Percentiles rank a stretch among this genome's conserved stretches.
phyloP scores from a whole-genome alignment of 2,888 invertebrate species.

The Sesia bembeciformis region DNA sequence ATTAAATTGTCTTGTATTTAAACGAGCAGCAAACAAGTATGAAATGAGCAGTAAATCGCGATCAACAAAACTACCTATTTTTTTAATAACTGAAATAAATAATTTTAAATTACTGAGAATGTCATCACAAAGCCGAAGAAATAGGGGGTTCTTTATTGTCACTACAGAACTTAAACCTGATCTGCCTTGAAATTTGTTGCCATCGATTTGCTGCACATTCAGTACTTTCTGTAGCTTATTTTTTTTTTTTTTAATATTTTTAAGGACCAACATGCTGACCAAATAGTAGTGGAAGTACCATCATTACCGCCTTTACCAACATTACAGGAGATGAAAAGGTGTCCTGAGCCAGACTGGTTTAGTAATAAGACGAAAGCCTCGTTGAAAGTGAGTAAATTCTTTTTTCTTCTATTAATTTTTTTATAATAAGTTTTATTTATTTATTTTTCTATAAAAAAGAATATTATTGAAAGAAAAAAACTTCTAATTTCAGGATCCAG shows the following conservation, averaged over 20 bases:
- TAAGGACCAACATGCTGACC: slow-evolving; percentile 40
- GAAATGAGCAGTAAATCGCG: no score
- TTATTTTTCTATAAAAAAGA: background rate
- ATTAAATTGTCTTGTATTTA: no score
- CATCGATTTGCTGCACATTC: no score
- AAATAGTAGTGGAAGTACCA: slow-evolving; percentile 41
- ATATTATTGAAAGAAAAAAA: background rate
- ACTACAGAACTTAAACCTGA: no score
- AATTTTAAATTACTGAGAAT: no score
- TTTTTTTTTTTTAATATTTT: background rate
- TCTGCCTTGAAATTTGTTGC: no score
- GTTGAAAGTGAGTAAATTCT: slow-evolving; percentile 21
- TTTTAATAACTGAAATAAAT: no score
- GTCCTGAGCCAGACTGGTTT: slow-evolving; percentile 47
- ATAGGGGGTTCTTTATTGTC: no score
- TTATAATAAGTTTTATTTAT: background rate
- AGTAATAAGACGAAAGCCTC: slow-evolving; percentile 36
- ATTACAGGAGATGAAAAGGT: slow-evolving; percentile 51
- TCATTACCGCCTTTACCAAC: slow-evolving; percentile 42
- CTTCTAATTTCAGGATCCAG: slow-evolving; percentile 19
- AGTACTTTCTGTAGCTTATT: background rate
- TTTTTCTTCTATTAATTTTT: background rate
- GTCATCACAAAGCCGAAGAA: no score
- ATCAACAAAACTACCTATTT: no score
- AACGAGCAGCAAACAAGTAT: no score